Evolutionary conservation across 1,140 invertebrate genomes (phyloP).

Genomic region (Lanistes nyassanus): DNA sequence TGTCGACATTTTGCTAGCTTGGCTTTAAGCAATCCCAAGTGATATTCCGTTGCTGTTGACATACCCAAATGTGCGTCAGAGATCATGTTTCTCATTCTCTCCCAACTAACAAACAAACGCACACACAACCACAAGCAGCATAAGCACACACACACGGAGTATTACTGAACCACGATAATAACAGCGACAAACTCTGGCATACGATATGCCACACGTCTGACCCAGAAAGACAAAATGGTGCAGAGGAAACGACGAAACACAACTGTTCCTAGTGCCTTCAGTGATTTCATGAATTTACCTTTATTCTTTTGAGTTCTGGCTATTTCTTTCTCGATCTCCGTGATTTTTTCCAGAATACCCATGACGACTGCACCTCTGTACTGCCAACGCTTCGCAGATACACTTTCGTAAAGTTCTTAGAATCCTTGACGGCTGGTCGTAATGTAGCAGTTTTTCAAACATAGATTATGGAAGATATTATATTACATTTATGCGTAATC

Average conservation of each 20-base stretch:
- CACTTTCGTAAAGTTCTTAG: neutral
- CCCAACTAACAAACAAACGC: slow-evolving; percentile 10
- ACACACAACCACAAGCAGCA: too few relatives aligned
- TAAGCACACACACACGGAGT: too few relatives aligned
- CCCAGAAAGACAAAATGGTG: neutral
- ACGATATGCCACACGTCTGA: neutral
- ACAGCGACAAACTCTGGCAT: neutral
- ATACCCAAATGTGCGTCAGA: neutral
- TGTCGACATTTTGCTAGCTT: slow-evolving; percentile 98
- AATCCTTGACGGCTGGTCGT: neutral
- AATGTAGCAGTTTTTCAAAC: neutral
- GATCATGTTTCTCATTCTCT: neutral
- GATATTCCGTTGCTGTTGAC: slow-evolving; percentile 93
- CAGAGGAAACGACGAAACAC: neutral
- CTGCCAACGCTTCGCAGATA: neutral
- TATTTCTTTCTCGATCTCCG: slow-evolving; percentile 98
- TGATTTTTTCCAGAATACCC: slow-evolving; percentile 98
- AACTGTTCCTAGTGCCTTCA: neutral
- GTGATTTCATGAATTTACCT: slow-evolving; percentile 72
- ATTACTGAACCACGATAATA: too few relatives aligned
- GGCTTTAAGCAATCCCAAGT: slow-evolving; percentile 97
- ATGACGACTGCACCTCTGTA: slow-evolving; percentile 71
- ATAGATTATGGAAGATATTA: neutral
- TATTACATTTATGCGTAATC: neutral
- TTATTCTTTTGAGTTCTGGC: slow-evolving; percentile 99